These are phyloP conservation scores for Parauchenoglanis punctatus DNA, from an alignment of 2,797 vertebrate species.

Conservation along the genomic window DNA sequence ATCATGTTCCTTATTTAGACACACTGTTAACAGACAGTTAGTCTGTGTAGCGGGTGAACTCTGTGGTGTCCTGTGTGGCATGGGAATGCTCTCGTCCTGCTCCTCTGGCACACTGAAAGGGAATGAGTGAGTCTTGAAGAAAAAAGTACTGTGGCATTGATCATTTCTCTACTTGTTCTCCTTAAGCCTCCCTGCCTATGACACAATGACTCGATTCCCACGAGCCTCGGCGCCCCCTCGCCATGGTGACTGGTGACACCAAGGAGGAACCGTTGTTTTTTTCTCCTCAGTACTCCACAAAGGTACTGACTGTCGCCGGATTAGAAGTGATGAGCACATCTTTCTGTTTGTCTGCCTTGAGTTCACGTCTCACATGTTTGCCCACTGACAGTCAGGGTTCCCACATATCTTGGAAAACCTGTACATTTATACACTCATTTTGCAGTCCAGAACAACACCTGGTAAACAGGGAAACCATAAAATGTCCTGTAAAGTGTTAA, in stretches of 20 bases:
- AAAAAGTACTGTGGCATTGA: constrained; percentile 22
- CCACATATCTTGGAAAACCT: not conserved
- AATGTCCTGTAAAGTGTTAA: not conserved
- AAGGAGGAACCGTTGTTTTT: constrained; percentile 55
- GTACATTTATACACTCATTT: not conserved
- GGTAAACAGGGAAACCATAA: not conserved
- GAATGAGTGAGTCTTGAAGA: constrained; percentile 3
- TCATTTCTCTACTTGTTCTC: constrained; percentile 46
- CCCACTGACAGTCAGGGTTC: not conserved
- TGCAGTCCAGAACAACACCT: not conserved
- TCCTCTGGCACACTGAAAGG: constrained; percentile 26
- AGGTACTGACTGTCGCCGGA: constrained; percentile 68
- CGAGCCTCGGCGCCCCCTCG: constrained; percentile 77
- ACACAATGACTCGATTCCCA: constrained; percentile 80
- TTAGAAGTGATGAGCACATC: not conserved
- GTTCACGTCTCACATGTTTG: not conserved
- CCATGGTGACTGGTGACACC: constrained; percentile 80
- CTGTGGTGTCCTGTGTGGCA: constrained; percentile 30
- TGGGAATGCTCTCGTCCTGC: constrained; percentile 38
- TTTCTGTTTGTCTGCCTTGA: not conserved
- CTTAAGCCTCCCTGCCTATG: constrained; percentile 71
- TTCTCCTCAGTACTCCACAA: constrained; percentile 61
- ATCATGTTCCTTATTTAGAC: not conserved
- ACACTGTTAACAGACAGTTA: not conserved
- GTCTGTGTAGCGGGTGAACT: not conserved